phyloP scores from a whole-genome alignment of 2,797 vertebrate genomes.

The Psittacula echo region DNA sequence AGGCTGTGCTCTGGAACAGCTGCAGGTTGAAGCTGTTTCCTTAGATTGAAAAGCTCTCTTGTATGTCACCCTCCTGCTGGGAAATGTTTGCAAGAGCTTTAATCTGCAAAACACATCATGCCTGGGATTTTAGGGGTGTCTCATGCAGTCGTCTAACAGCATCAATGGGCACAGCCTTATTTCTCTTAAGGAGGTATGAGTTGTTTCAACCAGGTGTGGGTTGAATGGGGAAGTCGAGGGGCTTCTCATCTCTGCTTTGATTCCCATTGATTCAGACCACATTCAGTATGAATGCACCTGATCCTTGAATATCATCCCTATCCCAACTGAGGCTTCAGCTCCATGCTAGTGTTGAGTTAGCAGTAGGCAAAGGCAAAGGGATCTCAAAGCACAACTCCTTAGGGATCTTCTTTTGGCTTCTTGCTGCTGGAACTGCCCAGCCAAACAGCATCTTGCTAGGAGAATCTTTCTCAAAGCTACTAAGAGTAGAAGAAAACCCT shows the following conservation, averaged over 20 bases:
- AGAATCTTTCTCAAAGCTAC: not conserved
- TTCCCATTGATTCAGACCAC: not conserved
- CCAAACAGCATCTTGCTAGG: not conserved
- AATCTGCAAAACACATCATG: not conserved
- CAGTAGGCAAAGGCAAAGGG: not conserved
- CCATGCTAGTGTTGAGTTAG: not conserved
- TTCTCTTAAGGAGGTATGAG: not conserved
- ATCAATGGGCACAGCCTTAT: not conserved
- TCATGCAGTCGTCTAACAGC: not conserved
- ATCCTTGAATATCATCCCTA: not conserved
- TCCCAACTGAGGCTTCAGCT: not conserved
- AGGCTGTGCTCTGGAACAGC: not conserved
- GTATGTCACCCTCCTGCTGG: not conserved
- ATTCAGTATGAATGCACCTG: not conserved
- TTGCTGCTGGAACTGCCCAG: not conserved
- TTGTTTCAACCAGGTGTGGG: not conserved
- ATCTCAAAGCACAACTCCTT: not conserved
- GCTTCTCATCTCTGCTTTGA: not conserved
- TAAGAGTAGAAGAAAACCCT: not conserved
- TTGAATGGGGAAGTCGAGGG: not conserved
- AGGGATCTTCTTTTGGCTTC: not conserved
- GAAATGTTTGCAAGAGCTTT: not conserved
- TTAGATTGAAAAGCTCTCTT: not conserved
- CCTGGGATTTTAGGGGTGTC: not conserved
- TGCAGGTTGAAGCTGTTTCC: not conserved